Base-by-base conservation (phyloP, 2,113 vertebrate species). In the Lophochroa leadbeateri region DNA sequence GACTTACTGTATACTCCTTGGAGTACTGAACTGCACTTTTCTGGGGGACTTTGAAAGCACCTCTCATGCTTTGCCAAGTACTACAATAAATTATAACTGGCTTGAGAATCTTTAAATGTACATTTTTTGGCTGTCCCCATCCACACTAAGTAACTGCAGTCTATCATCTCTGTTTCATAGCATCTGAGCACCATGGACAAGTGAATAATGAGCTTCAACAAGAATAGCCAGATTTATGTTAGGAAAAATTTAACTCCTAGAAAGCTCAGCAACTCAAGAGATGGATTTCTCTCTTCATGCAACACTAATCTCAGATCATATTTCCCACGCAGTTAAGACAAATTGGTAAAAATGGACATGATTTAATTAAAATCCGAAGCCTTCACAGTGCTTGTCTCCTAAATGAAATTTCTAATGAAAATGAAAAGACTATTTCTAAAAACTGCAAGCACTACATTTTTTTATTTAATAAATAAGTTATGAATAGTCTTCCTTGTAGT, bases 261-360 rank as follows among this genome's bases (percentile, higher is more conserved):
- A 87, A 96, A 96, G 65, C 86, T 94, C 88, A 94, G 86, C 77
- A 94, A 23, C 65, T 90, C 33, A 23, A 81, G 35, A 96, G 78
- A 68, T 86, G n/a, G 87, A 91, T 96, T 92, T 95, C 28, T 93
- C n/a, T 95, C 64, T 93, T 96, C 78, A 94, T 65, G 70, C 50
- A 94, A 97, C 81, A 77, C 90, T 97, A 96, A 95, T 93, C 70
- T 96, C 88, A 78, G 86, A 81, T 95, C 94, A 96, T 92, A 94
- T 97, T 92, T 93, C 81, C 86, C 84, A 85, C 50, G 64, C 83
- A 96, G 90, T 86, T 76, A 95, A 97, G 94, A 97, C 67, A 82
- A 97, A 96, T 94, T 88, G 47, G 50, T 77, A 74, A 94, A 97
- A 94, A 91, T 1, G 33, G 49, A 92, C 86, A 95, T 81, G 47